Base-by-base conservation (phyloP, 2,113 vertebrate species). In the Odobenus rosmarus region DNA sequence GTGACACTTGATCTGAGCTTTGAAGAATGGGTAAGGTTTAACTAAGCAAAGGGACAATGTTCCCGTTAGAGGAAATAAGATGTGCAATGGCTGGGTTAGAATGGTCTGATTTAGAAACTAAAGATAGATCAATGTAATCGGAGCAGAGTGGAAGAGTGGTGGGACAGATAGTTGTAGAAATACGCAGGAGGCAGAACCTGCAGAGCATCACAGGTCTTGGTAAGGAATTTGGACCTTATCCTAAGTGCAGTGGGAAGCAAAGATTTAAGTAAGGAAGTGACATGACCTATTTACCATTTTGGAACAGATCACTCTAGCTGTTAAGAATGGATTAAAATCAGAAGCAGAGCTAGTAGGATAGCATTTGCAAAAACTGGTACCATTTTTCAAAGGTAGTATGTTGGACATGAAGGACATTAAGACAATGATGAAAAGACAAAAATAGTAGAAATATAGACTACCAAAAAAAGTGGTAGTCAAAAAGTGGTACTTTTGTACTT, bases 171-270 rank as follows among this genome's bases (percentile, higher is more conserved):
- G 15, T 4, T 90, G 80, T 72, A 64, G 59, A 95, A 80, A 21
- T 31, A 87, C 77, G 74, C 24, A 83, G 62, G 28, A 55, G 4
- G 33, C 53, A 87, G 57, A 59, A 91, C 19, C 19, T 36, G 26
- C 18, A 76, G 5, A 7, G 42, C 13, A 53, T 89, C 49, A 80
- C 33, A 64, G 69, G 21, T 42, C 19, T 55, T 61, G 15, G 16
- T 77, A 95, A 96, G n/a, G 72, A 95, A 96, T 83, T 79, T 95
- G 31, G 7, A 84, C 24, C 33, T 77, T 88, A 61, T 67, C 77
- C 19, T 74, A 83, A 85, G 39, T 69, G n/a, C 11, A 88, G 21
- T 72, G 86, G 36, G n/a, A 95, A 97, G 39, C 36, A 79, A 93
- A 96, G 12, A 2, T 94, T 93, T 90, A 88, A 62, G 16, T 21